Conservation (phyloP, 2,888 invertebrate species). For the Tipula vernalis region DNA sequence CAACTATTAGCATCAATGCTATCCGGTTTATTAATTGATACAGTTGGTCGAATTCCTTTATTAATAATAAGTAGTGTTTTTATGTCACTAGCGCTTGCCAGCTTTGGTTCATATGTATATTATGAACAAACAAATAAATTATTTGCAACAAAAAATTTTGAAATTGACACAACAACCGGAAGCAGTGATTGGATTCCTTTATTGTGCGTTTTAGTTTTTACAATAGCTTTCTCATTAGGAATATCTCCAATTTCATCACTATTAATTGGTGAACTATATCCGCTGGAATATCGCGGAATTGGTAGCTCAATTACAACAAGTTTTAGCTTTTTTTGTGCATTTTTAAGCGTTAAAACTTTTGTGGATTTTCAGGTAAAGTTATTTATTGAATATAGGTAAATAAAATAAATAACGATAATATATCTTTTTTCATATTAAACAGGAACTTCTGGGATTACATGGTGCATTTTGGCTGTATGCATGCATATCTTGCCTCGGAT, state of each 20-base stretch:
- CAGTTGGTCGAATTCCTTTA: slow-evolving; percentile 70
- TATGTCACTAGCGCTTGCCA: slow-evolving; percentile 76
- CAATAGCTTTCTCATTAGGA: slow-evolving; percentile 65
- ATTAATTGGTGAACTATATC: slow-evolving; percentile 70
- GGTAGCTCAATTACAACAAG: slow-evolving; percentile 78
- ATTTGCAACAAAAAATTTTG: slow-evolving; percentile 14
- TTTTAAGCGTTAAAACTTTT: slow-evolving; percentile 75
- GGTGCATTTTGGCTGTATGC: slow-evolving; percentile 86
- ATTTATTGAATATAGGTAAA: neutral
- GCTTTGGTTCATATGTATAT: slow-evolving; percentile 74
- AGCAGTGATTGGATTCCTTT: slow-evolving; percentile 73
- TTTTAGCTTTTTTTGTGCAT: slow-evolving; percentile 77
- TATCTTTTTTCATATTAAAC: neutral
- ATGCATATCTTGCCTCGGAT: slow-evolving; percentile 63
- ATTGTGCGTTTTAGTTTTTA: slow-evolving; percentile 69
- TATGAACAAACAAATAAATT: slow-evolving; percentile 53
- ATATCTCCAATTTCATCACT: slow-evolving; percentile 83
- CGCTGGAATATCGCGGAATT: slow-evolving; percentile 70
- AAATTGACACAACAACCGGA: slow-evolving; percentile 20
- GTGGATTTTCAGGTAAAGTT: slow-evolving; percentile 53
- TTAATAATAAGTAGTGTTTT: slow-evolving; percentile 71
- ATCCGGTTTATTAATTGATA: slow-evolving; percentile 73
- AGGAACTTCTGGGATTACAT: slow-evolving; percentile 55
- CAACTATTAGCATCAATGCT: slow-evolving; percentile 73
- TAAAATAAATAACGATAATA: neutral